Percentiles rank a stretch among this genome's conserved stretches.
Evolutionary conservation across 1,140 invertebrate species (phyloP).

Genomic region (Pectinophora gossypiella): DNA sequence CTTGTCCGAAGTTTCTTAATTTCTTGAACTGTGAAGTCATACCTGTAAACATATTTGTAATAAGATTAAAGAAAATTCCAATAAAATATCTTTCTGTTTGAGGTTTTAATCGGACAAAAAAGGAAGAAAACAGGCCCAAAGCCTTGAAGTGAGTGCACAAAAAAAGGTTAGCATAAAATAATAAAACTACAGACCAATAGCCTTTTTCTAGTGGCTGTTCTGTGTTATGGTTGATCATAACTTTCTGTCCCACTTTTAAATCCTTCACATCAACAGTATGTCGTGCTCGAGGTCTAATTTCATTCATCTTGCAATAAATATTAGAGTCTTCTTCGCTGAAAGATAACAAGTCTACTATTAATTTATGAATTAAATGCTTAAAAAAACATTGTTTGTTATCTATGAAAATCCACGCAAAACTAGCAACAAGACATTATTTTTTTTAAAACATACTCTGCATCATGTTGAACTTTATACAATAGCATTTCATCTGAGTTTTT

Average conservation of each 20-base stretch:
- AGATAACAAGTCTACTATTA: too few species aligned
- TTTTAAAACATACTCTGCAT: conserved; percentile 53
- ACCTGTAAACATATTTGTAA: conserved; percentile 73
- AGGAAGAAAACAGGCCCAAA: too few species aligned
- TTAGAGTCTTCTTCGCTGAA: conserved; percentile 68
- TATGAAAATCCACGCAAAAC: too few species aligned
- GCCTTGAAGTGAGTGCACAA: too few species aligned
- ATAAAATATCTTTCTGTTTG: too few species aligned
- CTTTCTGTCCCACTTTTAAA: conserved; percentile 77
- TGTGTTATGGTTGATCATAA: conserved; percentile 88
- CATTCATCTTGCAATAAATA: conserved; percentile 57
- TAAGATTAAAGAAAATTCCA: not conserved
- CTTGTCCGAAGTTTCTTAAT: conserved; percentile 46
- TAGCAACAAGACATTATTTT: too few species aligned
- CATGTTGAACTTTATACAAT: conserved; percentile 69
- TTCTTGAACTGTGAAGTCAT: conserved; percentile 73
- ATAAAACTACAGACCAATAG: conserved; percentile 82
- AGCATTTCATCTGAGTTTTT: conserved; percentile 9
- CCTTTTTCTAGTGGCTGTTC: conserved; percentile 82
- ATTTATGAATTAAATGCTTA: too few species aligned
- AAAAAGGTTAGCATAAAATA: too few species aligned
- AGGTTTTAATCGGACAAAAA: too few species aligned
- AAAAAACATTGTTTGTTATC: too few species aligned
- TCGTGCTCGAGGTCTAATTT: conserved; percentile 82
- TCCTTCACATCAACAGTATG: conserved; percentile 75